Conservation (phyloP, 2,888 invertebrate genomes). For the Oligia strigilis region DNA sequence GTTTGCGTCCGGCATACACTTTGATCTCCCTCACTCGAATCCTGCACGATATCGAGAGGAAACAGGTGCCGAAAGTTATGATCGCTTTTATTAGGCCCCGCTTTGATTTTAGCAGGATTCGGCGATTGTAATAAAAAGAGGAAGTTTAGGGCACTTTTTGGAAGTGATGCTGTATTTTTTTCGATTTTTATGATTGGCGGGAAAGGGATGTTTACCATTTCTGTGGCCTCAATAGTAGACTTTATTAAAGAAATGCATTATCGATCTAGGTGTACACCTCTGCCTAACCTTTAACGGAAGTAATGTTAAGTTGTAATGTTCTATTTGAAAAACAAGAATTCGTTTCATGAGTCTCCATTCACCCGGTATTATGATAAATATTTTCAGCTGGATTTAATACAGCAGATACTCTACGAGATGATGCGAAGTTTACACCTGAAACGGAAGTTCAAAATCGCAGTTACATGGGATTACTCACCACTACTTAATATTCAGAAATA, state of each 20-base stretch:
- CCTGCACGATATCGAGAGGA: conserved; percentile 61
- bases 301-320: not conserved
- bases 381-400: not conserved
- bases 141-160: conserved; percentile 20
- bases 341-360: not conserved
- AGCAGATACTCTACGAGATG: not conserved
- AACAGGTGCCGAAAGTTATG: conserved; percentile 64
- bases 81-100: conserved; percentile 52
- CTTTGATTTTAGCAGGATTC: conserved; percentile 47
- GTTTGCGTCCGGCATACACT: conserved; percentile 59
- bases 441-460: not conserved
- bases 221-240: not conserved
- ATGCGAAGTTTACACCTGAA: not conserved
- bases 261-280: not conserved
- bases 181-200: conserved; percentile 27
- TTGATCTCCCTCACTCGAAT: conserved; percentile 57
- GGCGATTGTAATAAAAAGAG: conserved; percentile 37
- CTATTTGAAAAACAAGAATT: not conserved
- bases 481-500: conserved; percentile 27
- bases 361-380: not conserved
- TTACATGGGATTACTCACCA: conserved; percentile 27
- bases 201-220: conserved; percentile 30
- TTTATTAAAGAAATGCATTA: not conserved
- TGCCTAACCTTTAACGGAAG: not conserved
- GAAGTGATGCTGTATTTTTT: conserved; percentile 15